Base-by-base conservation (phyloP, 2,113 vertebrate species). In the Anser brachyrhynchus region DNA sequence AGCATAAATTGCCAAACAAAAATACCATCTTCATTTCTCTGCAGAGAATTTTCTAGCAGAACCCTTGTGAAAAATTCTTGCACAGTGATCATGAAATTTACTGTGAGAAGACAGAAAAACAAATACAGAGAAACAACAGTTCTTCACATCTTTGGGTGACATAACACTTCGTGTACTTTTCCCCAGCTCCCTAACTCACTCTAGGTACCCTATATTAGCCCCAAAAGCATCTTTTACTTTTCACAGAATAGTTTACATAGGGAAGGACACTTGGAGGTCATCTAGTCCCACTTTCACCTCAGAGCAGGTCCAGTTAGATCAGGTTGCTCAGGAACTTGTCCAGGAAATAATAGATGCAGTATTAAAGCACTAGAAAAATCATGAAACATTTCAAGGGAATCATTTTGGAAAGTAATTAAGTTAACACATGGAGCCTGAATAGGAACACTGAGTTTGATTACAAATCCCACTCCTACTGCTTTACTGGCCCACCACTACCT, bases 291-390 rank as follows among this genome's bases (percentile, higher is more conserved):
- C 18, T 83, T 62, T 46, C 62, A 72, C 49, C 58, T 79, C 80
- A 25, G 11, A 86, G 55, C 51, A 95, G 51, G 61, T 87, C 84
- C 55, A 55, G 55, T 81, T 74, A 88, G 54, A 93, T 84, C 57
- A 87, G 37, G 51, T 78, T 94, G 70, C 55, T 91, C 11, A 7
- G 33, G 58, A 57, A 62, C 55, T 89, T 77, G 72, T 78, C 61
- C 61, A 89, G 83, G 61, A 89, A 92, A 81, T 74, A 83, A 67
- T 37, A 96, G 37, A 93, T 71, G 84, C 72, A 43, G 57, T 84
- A 59, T 75, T 84, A 77, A 84, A 89, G 80, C 52, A 75, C 31
- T 39, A 54, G 61, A 54, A 57, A 95, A 90, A 72, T 13, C 65
- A 67, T 44, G 21, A 81, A 86, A 55, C 37, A 26, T 85, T 75